Evolutionary conservation across 2,113 vertebrate genomes (phyloP).

Genomic region (Condylura cristata): DNA sequence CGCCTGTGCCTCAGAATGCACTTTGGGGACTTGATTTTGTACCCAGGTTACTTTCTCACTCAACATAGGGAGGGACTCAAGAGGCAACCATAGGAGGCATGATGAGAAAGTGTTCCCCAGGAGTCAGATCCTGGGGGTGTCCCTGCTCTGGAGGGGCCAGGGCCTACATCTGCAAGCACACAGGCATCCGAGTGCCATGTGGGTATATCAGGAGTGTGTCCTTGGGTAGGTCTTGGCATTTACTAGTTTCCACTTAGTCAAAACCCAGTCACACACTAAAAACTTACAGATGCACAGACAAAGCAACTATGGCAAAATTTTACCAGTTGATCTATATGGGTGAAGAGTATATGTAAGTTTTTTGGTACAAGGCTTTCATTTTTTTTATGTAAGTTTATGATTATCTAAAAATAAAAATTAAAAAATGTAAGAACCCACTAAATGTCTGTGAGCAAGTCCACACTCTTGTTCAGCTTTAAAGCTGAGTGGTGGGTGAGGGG

Average conservation of each 20-base stretch:
- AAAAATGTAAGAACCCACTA: no score
- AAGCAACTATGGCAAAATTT: not conserved
- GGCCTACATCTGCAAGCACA: not conserved
- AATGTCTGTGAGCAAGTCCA: not conserved
- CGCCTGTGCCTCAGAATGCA: not conserved
- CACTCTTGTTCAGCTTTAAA: not conserved
- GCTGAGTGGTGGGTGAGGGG: not conserved
- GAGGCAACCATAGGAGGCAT: not conserved
- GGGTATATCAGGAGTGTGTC: not conserved
- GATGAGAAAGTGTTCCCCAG: not conserved
- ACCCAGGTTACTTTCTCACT: not conserved
- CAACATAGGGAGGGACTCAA: not conserved
- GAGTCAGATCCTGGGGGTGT: not conserved
- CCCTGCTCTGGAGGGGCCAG: not conserved
- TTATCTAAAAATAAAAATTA: not conserved
- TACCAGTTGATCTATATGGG: not conserved
- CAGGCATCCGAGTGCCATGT: no score
- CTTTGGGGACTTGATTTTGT: not conserved
- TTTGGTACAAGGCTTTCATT: not conserved
- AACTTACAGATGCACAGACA: not conserved
- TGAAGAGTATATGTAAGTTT: not conserved
- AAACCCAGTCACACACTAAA: not conserved
- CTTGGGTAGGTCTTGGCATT: not conserved
- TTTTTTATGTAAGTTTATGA: not conserved
- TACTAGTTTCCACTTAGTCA: not conserved